A percentile compares a stretch with the other conserved stretches of the same genome.
Conservation (phyloP, 2,888 invertebrate species). For the Bombyx huttoni region DNA sequence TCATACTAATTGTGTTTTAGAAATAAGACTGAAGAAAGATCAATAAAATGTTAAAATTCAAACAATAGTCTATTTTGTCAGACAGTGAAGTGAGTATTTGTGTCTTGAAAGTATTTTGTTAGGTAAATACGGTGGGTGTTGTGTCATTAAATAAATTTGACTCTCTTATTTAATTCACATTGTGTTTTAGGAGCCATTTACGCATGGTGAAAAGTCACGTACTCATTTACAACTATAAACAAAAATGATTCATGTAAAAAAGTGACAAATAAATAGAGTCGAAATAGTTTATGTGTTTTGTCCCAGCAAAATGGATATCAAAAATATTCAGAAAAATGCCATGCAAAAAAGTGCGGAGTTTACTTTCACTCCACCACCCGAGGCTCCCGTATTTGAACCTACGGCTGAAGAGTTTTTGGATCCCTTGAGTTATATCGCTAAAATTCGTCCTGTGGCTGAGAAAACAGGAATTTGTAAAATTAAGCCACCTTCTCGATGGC, state of each 20-base stretch:
- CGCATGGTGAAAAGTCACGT: slow-evolving; percentile 69
- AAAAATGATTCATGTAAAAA: slow-evolving; percentile 13
- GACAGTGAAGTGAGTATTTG: neutral
- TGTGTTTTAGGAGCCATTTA: slow-evolving; percentile 59
- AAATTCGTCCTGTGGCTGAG: slow-evolving; percentile 80
- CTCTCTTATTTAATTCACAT: neutral
- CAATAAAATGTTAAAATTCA: neutral
- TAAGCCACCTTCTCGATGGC: slow-evolving; percentile 81
- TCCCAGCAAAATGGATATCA: slow-evolving; percentile 45
- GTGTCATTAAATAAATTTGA: neutral
- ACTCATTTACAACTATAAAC: slow-evolving; percentile 30
- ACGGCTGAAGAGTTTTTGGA: slow-evolving; percentile 81
- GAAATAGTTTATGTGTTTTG: slow-evolving; percentile 3
- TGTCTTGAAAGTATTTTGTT: neutral
- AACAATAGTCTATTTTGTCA: neutral
- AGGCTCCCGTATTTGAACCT: slow-evolving; percentile 81
- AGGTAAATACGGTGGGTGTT: neutral
- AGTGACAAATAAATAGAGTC: slow-evolving; percentile 1
- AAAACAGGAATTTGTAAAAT: slow-evolving; percentile 84
- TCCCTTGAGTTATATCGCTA: slow-evolving; percentile 80
- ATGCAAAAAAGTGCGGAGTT: slow-evolving; percentile 67
- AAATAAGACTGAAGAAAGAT: neutral
- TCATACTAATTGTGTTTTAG: neutral
- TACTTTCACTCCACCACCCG: slow-evolving; percentile 69
- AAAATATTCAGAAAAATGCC: slow-evolving; percentile 66